These are phyloP conservation scores for Drosophila antonietae DNA, from an alignment of 2,888 invertebrate species.

Conservation along the genomic window DNA sequence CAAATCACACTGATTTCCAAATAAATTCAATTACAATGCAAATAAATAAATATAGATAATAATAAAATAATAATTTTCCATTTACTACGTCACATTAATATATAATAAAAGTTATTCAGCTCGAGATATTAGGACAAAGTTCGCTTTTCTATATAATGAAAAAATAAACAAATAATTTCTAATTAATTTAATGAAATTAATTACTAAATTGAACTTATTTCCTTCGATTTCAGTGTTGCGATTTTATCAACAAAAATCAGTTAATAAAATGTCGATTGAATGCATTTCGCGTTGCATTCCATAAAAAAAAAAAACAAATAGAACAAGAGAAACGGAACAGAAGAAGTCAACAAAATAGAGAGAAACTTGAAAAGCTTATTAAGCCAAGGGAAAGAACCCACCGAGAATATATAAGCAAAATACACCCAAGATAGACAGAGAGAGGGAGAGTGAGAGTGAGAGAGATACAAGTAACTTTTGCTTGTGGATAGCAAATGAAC, in stretches of 20 bases:
- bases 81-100: too few species aligned
- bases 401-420: conserved; percentile 26
- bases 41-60: neutral
- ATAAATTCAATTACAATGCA: neutral
- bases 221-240: conserved; percentile 38
- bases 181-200: neutral
- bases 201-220: conserved; percentile 11
- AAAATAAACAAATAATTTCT: neutral
- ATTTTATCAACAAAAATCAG: conserved; percentile 44
- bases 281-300: conserved; percentile 77
- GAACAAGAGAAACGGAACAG: conserved; percentile 20
- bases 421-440: neutral
- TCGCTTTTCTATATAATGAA: neutral
- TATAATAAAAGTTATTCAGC: neutral
- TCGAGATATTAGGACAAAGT: neutral
- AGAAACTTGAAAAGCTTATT: conserved; percentile 12
- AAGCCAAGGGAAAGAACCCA: conserved; percentile 44
- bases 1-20: neutral
- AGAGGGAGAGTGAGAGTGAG: neutral
- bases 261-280: conserved; percentile 66
- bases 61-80: neutral
- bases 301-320: conserved; percentile 15
- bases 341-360: neutral
- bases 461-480: conserved; percentile 10
- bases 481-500: conserved; percentile 71